Conservation (phyloP, 2,113 vertebrate genomes). For the Symphodus melops region DNA sequence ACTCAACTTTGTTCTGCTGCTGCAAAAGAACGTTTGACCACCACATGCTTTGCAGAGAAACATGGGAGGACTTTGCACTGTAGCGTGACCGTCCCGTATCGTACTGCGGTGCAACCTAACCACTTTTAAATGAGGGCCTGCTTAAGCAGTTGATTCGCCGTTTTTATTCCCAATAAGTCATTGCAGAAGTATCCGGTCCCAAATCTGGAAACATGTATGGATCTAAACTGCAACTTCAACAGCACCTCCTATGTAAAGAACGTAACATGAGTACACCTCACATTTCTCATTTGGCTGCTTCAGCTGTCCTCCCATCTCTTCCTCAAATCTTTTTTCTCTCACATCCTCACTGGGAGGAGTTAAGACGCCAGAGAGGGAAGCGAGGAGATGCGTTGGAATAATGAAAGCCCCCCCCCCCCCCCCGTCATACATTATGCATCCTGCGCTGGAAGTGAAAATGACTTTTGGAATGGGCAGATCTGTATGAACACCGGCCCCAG, state of each 20-base stretch:
- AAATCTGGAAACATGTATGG: neutral
- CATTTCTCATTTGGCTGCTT: neutral
- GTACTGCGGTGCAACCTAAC: neutral
- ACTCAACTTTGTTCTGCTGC: too few species aligned
- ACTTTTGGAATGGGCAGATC: conserved; percentile 52
- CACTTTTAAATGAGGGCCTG: neutral
- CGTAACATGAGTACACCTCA: neutral
- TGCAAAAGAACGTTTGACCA: neutral
- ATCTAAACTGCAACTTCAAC: neutral
- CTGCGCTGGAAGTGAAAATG: conserved; percentile 56
- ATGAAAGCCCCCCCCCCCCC: neutral
- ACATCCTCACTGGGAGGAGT: neutral
- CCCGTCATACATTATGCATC: conserved; percentile 63
- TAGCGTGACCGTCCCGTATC: neutral
- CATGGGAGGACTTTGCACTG: neutral
- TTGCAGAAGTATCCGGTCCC: neutral
- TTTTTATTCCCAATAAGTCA: neutral
- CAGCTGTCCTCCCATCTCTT: neutral
- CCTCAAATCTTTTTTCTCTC: neutral
- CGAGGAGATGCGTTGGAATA: neutral
- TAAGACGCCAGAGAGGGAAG: neutral
- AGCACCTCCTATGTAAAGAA: neutral
- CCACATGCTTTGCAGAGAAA: neutral
- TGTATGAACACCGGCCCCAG: conserved; percentile 33
- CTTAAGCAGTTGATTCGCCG: neutral